Evolutionary conservation across 2,797 vertebrate species (phyloP), one percentile per base, ranked within the genome.

Genomic region (Botia kubotai): DNA sequence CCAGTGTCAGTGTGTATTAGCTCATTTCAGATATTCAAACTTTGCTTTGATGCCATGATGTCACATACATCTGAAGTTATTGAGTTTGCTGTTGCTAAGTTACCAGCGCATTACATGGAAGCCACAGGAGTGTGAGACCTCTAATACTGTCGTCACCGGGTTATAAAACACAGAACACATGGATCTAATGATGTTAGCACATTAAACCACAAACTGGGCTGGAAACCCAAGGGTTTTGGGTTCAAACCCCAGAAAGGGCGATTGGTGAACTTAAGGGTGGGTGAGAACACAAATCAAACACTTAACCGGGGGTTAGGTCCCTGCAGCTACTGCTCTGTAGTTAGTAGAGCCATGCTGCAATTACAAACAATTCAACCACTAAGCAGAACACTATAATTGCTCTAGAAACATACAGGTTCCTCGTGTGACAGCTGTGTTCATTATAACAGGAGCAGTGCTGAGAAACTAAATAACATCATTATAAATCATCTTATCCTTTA

Each of bases 71-170:
- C 62, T 23, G 11, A 43, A 16, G 48, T 17, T 53, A 66, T 13
- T 2, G 33, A 43, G 26, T n/a, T 39, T 55, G 50, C 60, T 66
- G 48, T 76, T 76, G 74, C 74, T 76, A 55, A 55, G 74, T 67
- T 55, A 67, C 74, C 29, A 23, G 13, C 19, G 21, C 63, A 67
- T 53, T 48, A 17, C 29, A 26, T 36, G 17, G 17, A n/a, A 63
- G 2, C 26, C 4, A 52, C 52, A 53, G 26, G 12, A 13, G 58
- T 14, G 60, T 21, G 48, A 53, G 19, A 53, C n/a, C 46, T 8
- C 73, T 50, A 43, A 33, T 21, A 21, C 17, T 19, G 12, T 5
- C 21, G 11, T 66, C n/a, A 12, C 50, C n/a, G 14, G 14, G 26
- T 16, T 17, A 8, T 65, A 10, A 33, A 6, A 10, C 60, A 75